phyloP scores from a whole-genome alignment of 1,140 invertebrate species.

The Temnothorax nylanderi region DNA sequence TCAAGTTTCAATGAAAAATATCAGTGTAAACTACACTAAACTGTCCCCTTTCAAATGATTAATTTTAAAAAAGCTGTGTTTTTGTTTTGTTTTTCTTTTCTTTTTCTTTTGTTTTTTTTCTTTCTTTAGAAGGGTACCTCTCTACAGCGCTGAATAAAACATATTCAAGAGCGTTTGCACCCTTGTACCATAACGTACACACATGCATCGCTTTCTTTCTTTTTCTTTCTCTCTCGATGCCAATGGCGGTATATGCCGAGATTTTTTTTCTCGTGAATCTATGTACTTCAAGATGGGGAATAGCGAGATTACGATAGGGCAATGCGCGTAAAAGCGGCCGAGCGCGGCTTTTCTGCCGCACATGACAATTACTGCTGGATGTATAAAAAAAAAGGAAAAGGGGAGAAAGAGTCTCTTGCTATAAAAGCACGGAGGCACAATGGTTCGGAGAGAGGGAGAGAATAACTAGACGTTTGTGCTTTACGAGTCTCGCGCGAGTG shows the following conservation, averaged over 20 bases:
- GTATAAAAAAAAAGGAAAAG: neutral
- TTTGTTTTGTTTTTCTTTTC: neutral
- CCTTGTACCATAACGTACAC: neutral
- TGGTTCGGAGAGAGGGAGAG: neutral
- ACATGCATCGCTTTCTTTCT: neutral
- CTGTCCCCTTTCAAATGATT: neutral
- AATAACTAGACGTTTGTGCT: conserved; percentile 31
- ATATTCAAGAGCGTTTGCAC: neutral
- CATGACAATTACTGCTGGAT: conserved; percentile 39
- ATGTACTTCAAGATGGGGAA: neutral
- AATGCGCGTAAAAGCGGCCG: conserved; percentile 36
- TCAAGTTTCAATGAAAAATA: neutral
- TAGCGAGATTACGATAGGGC: conserved; percentile 37
- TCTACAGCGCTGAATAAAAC: neutral
- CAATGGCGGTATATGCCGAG: neutral
- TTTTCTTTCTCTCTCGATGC: neutral
- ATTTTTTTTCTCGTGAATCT: conserved; percentile 36
- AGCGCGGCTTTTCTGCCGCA: conserved; percentile 7
- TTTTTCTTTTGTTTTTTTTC: too few relatives aligned
- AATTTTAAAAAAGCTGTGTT: neutral
- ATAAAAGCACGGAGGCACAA: conserved; percentile 32
- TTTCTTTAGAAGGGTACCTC: neutral
- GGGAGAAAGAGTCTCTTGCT: neutral
- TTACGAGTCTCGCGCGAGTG: conserved; percentile 38
- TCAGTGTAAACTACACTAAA: neutral